Base-by-base conservation (phyloP, 2,888 invertebrate species). In the Limnephilus lunatus region DNA sequence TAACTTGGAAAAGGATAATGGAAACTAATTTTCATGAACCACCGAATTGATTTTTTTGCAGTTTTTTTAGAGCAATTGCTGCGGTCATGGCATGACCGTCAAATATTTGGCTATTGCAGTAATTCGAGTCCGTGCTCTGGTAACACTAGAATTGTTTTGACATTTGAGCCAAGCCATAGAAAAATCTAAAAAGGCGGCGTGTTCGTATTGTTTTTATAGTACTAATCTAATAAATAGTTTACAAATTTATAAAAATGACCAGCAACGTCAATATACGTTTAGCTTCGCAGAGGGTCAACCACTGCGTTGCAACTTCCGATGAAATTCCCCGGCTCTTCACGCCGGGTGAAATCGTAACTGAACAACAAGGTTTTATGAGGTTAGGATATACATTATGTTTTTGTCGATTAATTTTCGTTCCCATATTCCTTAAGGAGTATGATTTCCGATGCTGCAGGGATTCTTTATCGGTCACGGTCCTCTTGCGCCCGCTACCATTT, bases 341-440 rank as follows among this genome's bases (percentile, higher is more conserved):
- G 5, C 99, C 99, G 0, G 99, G 99, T 25, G 98, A 99, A 96
- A 97, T 98, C 94, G 98, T 99, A 92, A 98, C 98, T 89, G 97
- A 97, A 91, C 98, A 98, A 95, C 96, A 97, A 94, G 98, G 98
- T 94, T 98, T 98, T 95, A 97, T 98, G 97, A 97, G 98, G 98
- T 98, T 95, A 94, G 94, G 68, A 68, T n/a, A 19, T 0, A n/a
- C 68, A 25, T 68, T 25, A 68, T 68, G 25, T 68, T 68, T n/a
- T 25, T n/a, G 9, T 68, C 25, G 68, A 68, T 25, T 25, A 25
- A 68, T 68, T 68, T 68, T 9, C 25, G 9, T 68, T 68, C 25
- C 68, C 9, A 25, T n/a, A 25, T 68, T 9, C 68, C 68, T 9
- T 19, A 68, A 68, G 7, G 68, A 68, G 53, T 68, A n/a, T 68